Conservation (phyloP, 2,113 vertebrate species). For the Spea bombifrons region DNA sequence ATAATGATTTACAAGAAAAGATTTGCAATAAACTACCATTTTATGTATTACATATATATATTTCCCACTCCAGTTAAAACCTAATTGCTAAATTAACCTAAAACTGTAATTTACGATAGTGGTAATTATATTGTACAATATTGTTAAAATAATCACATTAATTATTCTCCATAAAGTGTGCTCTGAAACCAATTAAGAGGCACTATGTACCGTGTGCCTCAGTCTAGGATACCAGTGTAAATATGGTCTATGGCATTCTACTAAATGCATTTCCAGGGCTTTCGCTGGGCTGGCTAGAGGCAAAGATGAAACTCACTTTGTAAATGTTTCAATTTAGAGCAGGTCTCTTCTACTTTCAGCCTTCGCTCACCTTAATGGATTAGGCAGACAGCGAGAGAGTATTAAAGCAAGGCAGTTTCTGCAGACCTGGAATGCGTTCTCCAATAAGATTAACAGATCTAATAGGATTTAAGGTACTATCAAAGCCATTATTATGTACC, state of each 20-base stretch:
- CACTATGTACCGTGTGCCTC: neutral
- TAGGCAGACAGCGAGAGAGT: slow-evolving; percentile 53
- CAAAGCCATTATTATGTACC: slow-evolving; percentile 65
- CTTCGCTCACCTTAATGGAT: slow-evolving; percentile 56
- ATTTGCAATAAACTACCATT: too few relatives aligned
- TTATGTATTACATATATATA: too few relatives aligned
- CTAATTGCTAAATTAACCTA: too few relatives aligned
- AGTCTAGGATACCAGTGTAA: neutral
- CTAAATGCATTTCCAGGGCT: neutral
- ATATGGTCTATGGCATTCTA: neutral
- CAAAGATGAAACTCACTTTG: neutral
- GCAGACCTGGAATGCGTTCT: slow-evolving; percentile 62
- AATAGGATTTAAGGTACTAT: slow-evolving; percentile 70
- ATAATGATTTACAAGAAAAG: too few relatives aligned
- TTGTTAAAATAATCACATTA: neutral
- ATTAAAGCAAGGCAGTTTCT: slow-evolving; percentile 55
- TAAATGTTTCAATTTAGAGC: slow-evolving; percentile 2
- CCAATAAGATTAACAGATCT: slow-evolving; percentile 66
- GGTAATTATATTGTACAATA: too few relatives aligned
- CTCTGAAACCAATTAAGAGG: neutral
- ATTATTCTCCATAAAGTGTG: neutral
- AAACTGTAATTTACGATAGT: too few relatives aligned
- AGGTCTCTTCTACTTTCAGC: neutral
- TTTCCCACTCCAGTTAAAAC: too few relatives aligned
- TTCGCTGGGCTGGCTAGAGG: neutral